Conservation (phyloP, 2,797 vertebrate genomes). For the Lophotriccus pileatus region DNA sequence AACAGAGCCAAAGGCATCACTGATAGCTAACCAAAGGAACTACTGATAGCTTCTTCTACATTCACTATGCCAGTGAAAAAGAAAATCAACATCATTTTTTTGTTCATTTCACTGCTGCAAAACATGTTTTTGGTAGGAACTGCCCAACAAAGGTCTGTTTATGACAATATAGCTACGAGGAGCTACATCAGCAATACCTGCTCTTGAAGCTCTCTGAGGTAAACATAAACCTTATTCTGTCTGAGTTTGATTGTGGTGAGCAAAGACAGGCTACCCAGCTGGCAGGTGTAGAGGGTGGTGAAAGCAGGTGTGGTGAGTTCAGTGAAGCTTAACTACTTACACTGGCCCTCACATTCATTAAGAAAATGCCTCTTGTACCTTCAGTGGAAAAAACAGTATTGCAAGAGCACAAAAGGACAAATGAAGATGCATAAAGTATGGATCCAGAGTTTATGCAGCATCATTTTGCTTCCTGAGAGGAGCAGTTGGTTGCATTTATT, state of each 20-base stretch:
- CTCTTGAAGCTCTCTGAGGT: neutral
- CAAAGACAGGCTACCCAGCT: neutral
- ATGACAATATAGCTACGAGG: accelerated
- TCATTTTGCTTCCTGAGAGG: neutral
- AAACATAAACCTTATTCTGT: neutral
- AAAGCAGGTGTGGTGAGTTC: neutral
- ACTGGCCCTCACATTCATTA: neutral
- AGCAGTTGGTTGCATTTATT: accelerated
- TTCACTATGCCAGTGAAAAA: neutral
- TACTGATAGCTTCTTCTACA: neutral
- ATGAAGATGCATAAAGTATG: neutral
- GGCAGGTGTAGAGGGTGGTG: neutral
- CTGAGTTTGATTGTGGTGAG: neutral
- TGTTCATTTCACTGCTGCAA: neutral
- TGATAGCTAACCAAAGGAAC: neutral
- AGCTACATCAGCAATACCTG: neutral
- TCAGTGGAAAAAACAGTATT: neutral
- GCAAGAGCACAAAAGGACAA: neutral
- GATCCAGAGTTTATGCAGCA: neutral
- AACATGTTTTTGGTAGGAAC: accelerated
- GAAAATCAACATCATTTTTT: neutral
- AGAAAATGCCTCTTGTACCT: neutral
- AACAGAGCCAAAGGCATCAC: neutral
- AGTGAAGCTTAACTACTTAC: neutral
- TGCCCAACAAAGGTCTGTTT: neutral